Base-by-base conservation (phyloP, 2,888 invertebrate genomes). In the Microctonus brassicae region DNA sequence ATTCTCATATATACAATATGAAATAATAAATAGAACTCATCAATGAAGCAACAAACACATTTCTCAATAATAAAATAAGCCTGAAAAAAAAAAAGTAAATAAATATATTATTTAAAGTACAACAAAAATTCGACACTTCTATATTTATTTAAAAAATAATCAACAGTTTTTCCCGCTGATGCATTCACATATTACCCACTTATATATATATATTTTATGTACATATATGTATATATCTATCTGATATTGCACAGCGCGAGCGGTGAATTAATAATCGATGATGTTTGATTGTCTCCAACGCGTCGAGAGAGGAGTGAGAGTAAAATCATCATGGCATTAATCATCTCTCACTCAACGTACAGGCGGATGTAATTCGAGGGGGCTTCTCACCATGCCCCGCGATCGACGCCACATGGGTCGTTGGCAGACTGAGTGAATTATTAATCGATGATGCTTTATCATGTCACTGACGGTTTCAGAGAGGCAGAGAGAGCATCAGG, bases 371-470 rank as follows among this genome's bases (percentile, higher is more conserved):
- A 68, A 72, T 72, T 67, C 62, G 53, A 68, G 62, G 55, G 57
- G 63, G 29, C 39, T 57, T 57, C 66, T 57, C 57, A 13, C 36
- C 53, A 36, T 33, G 24, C 26, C 9, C 7, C 42, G n/a, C 63
- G 67, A 72, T 72, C 57, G 67, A 67, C 57, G 71, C 63, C 71
- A 72, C 67, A 72, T 72, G 67, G 67, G 47, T 72, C 67, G 67
- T 67, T 68, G 71, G 67, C 62, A 55, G 52, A 60, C 39, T 55
- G 71, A 67, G 62, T 72, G 71, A 72, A 72, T 72, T 72, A 72
- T 72, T 68, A 63, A 72, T 68, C 71, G 67, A 72, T 72, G 67
- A 67, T 34, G 67, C 71, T 72, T 72, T 57, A 72, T 72, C 67
- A 72, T 72, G 66, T 39, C 57, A 66, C 24, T 66, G 66, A 64